Evolutionary conservation across 2,113 vertebrate species (phyloP), one percentile per base, ranked within the genome.

Genomic region (Eidolon helvum): DNA sequence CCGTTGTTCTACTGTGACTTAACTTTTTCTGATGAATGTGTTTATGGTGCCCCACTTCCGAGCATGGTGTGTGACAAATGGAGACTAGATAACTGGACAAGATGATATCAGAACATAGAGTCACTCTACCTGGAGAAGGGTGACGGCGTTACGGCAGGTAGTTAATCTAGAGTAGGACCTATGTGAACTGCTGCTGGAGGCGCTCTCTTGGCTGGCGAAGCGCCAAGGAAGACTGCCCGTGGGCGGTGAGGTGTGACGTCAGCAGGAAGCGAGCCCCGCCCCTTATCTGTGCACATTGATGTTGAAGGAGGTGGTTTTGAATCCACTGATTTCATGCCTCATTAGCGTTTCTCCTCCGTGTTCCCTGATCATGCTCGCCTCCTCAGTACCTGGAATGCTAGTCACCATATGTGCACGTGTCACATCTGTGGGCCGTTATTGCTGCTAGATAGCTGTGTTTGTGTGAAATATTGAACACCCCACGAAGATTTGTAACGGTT

Each of bases 381-480:
- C 55, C 43, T 69, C 0, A 24, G 19, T 87, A 35, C 65, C n/a
- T 87, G 85, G 86, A 97, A 93, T 83, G 89, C 97, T 98, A 94
- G 98, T 97, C 98, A 89, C 59, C 93, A 53, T 85, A 53, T 0
- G 0, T 14, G 30, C 0, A 0, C 21, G 0, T 12, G 72, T 88
- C 69, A 63, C 94, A 96, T 87, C 55, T 92, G 45, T 87, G 53
- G 50, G 93, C 96, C 33, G 4, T 98, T 88, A n/a, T 69, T 97
- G 90, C 85, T 72, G 66, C 93, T 83, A 30, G 83, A 89, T 88
- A 0, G 0, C 79, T 95, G 91, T 96, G 84, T 98, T 95, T 92
- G 87, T 97, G 79, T 87, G 90, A 97, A 92, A 94, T 94, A 90
- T 90, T 96, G 91, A 98, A 97, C 91, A 90, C 63, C 57, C 96